Conservation (phyloP, 2,888 invertebrate species). For the Hybos culiciformis region DNA sequence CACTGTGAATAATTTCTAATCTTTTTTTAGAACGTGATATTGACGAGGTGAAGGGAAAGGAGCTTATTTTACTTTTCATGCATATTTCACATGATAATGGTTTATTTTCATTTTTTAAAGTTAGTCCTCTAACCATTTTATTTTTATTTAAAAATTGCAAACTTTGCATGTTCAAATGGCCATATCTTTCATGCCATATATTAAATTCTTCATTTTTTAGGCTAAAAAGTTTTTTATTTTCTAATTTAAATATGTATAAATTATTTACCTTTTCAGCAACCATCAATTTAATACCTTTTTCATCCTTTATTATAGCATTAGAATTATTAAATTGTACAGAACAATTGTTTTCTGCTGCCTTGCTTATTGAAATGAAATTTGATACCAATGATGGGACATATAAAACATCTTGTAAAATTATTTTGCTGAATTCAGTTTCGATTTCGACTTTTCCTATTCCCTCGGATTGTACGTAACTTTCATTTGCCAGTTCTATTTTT, state of each 20-base stretch:
- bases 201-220: background rate
- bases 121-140: background rate
- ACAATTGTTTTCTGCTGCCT: background rate
- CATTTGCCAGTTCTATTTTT: too few species aligned
- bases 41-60: background rate
- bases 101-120: background rate
- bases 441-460: background rate
- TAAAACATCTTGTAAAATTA: background rate
- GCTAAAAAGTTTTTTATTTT: background rate
- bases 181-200: background rate
- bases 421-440: background rate
- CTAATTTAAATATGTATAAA: background rate
- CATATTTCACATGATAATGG: background rate
- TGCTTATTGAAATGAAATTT: background rate
- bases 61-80: background rate
- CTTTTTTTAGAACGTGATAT: background rate
- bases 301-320: background rate
- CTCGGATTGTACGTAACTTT: too few species aligned
- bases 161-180: background rate
- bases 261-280: background rate
- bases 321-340: background rate
- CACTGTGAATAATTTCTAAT: conserved; percentile 11
- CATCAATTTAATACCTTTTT: background rate
- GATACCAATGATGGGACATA: background rate
- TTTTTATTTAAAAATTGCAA: background rate